Conservation (phyloP, 2,888 invertebrate species). For the Drosophila dives region DNA sequence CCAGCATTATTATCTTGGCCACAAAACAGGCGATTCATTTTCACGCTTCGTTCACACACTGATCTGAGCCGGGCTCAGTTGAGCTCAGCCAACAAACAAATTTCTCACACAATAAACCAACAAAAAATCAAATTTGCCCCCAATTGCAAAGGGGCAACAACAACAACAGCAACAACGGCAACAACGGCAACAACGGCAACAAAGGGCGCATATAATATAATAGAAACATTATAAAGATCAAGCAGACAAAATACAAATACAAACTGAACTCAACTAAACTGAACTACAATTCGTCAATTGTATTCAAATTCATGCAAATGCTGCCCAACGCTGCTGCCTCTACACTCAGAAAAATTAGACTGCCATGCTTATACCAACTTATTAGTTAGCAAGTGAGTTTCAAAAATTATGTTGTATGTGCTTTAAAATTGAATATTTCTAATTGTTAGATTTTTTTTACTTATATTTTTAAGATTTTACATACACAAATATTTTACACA, state of each 20-base stretch:
- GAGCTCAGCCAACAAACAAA: slow-evolving; percentile 27
- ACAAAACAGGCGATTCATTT: slow-evolving; percentile 47
- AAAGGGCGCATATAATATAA: slow-evolving; percentile 59
- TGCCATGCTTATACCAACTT: background rate
- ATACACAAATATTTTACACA: background rate
- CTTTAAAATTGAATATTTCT: no score
- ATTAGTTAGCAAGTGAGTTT: background rate
- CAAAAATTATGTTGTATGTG: no score
- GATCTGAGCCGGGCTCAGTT: slow-evolving; percentile 6
- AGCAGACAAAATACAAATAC: slow-evolving; percentile 41
- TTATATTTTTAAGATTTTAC: no score
- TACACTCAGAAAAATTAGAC: slow-evolving; percentile 3
- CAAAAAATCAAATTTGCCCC: slow-evolving; percentile 35
- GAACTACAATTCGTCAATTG: slow-evolving; percentile 77
- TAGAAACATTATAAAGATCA: slow-evolving; percentile 74
- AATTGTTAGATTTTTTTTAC: no score
- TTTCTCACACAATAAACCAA: slow-evolving; percentile 65
- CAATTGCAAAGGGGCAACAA: slow-evolving; percentile 31
- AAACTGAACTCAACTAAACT: slow-evolving; percentile 36
- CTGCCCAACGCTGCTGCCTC: slow-evolving; percentile 14
- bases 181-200: slow-evolving; percentile 10
- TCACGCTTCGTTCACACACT: slow-evolving; percentile 71
- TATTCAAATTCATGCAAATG: slow-evolving; percentile 80
- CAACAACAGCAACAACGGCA: background rate
- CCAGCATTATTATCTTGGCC: slow-evolving; percentile 17